These are phyloP conservation scores for Toxonevra muliebris DNA, from an alignment of 2,888 invertebrate genomes.

Conservation along the genomic window DNA sequence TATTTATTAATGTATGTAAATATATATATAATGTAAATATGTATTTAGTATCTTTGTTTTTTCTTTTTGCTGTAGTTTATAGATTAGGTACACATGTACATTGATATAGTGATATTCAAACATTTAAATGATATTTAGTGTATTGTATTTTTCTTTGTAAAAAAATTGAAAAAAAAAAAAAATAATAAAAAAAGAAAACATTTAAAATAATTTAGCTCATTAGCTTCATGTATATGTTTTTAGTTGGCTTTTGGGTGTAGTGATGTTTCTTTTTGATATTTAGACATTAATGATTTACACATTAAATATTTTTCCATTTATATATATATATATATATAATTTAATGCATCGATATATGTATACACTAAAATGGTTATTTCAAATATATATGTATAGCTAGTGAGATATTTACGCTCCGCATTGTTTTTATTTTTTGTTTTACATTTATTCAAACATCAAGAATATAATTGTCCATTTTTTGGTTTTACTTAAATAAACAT, in stretches of 20 bases:
- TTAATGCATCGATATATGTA: slow-evolving; percentile 42
- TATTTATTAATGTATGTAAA: slow-evolving; percentile 5
- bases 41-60: not conserved
- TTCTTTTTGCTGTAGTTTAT: slow-evolving; percentile 5
- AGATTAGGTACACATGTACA: slow-evolving; percentile 46
- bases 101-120: slow-evolving; percentile 38
- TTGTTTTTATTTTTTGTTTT: slow-evolving; percentile 34
- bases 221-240: too few species aligned
- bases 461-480: slow-evolving; percentile 35
- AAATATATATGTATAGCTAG: slow-evolving; percentile 40
- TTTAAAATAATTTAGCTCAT: too few species aligned
- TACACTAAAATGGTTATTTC: slow-evolving; percentile 30
- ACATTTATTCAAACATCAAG: slow-evolving; percentile 36
- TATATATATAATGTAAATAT: slow-evolving; percentile 3
- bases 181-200: too few species aligned
- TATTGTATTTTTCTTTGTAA: not conserved
- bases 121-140: slow-evolving; percentile 34
- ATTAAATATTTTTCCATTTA: slow-evolving; percentile 39
- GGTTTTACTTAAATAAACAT: slow-evolving; percentile 35
- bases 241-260: too few species aligned
- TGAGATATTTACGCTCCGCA: slow-evolving; percentile 10
- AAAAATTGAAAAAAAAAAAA: too few species aligned
- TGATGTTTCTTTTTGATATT: too few species aligned
- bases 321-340: slow-evolving; percentile 9
- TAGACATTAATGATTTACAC: slow-evolving; percentile 45